These are phyloP conservation scores for Anabas testudineus DNA, from an alignment of 2,797 vertebrate species.

Conservation along the genomic window DNA sequence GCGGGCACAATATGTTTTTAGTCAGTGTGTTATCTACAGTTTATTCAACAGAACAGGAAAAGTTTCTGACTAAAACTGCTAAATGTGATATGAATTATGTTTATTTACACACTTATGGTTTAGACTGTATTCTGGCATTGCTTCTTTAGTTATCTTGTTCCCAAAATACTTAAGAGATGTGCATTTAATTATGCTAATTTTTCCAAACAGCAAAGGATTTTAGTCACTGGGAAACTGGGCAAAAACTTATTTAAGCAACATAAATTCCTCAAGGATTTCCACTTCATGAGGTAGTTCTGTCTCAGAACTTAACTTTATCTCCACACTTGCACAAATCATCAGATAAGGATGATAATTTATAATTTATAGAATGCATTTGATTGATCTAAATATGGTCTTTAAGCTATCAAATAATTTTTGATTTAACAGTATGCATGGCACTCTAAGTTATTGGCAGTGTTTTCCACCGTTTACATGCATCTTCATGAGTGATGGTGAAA, in stretches of 20 bases:
- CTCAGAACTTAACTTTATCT: neutral
- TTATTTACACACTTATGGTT: neutral
- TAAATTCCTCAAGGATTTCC: neutral
- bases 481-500: conserved; percentile 6
- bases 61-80: neutral
- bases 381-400: neutral
- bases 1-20: neutral
- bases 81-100: neutral
- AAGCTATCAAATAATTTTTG: neutral
- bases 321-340: neutral
- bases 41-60: neutral
- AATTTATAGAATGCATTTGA: neutral
- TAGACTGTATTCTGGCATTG: neutral
- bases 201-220: neutral
- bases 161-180: neutral
- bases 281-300: neutral
- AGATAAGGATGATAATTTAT: conserved; percentile 1
- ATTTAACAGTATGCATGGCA: neutral
- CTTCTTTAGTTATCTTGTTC: neutral
- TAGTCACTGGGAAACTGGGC: neutral
- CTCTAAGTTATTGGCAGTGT: too few species aligned
- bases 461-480: too few species aligned
- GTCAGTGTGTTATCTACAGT: neutral
- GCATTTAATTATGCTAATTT: neutral
- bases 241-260: conserved; percentile 4